Evolutionary conservation across 2,888 invertebrate genomes (phyloP).

Genomic region (Galerucella nymphaeae): DNA sequence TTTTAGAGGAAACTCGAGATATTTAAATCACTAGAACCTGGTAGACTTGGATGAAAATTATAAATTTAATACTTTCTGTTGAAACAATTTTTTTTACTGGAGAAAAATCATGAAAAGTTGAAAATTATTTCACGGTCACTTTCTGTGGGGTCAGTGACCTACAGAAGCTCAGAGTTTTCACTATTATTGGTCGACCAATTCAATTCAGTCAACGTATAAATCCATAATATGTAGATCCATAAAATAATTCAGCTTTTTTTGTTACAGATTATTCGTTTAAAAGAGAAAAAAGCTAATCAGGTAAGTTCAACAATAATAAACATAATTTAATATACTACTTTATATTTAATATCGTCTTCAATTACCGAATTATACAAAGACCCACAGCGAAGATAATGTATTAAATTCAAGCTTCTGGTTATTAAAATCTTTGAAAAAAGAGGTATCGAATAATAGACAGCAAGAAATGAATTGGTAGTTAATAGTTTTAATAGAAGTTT

Average conservation of each 20-base stretch:
- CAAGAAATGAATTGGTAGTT: neutral
- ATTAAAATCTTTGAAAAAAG: constrained; percentile 18
- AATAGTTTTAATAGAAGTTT: neutral
- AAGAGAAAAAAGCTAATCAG: neutral
- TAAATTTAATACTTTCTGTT: constrained; percentile 10
- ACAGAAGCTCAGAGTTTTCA: no score
- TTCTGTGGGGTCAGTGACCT: no score
- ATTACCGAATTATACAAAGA: constrained; percentile 10
- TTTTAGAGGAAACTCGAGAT: constrained; percentile 36
- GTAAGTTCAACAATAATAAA: neutral
- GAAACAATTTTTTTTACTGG: no score
- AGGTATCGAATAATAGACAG: constrained; percentile 23
- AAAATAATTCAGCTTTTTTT: neutral
- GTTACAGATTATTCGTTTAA: constrained; percentile 16
- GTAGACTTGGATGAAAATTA: constrained; percentile 23
- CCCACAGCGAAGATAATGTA: constrained; percentile 17
- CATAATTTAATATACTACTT: neutral
- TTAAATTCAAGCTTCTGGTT: constrained; percentile 1
- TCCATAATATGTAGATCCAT: neutral
- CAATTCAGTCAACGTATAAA: neutral
- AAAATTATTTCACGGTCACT: no score
- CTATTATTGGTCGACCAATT: no score
- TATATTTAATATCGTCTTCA: constrained; percentile 1
- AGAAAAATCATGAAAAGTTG: no score
- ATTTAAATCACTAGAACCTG: constrained; percentile 36